phyloP scores from a whole-genome alignment of 2,113 vertebrate genomes.

The Patagioenas fasciata region DNA sequence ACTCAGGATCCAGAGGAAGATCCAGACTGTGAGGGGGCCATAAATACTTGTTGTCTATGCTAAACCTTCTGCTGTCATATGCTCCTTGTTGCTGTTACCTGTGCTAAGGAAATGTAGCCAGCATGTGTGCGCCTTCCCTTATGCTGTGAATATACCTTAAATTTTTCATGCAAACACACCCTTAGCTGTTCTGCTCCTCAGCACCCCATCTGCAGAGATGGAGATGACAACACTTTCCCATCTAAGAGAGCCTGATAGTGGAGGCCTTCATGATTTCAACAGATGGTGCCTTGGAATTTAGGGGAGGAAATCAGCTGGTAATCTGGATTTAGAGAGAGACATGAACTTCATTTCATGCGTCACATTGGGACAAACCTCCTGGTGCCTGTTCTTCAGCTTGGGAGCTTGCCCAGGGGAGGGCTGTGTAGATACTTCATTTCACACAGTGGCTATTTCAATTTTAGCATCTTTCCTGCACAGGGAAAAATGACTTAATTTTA shows the following conservation, averaged over 20 bases:
- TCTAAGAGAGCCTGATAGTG: neutral
- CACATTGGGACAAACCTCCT: conserved; percentile 21
- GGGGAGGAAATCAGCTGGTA: conserved; percentile 47
- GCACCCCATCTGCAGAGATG: conserved; percentile 16
- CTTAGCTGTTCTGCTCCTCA: conserved; percentile 4
- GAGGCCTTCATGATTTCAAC: conserved; percentile 29
- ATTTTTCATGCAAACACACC: conserved; percentile 4
- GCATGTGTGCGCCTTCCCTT: neutral
- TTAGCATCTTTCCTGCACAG: neutral
- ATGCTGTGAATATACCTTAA: neutral
- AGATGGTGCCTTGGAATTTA: conserved; percentile 59
- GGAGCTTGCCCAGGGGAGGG: neutral
- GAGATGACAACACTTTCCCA: conserved; percentile 18
- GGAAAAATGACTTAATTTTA: conserved; percentile 14
- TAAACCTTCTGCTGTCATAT: fast-evolving
- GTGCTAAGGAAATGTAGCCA: neutral
- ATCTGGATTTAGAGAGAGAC: conserved; percentile 50
- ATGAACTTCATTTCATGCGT: conserved; percentile 28
- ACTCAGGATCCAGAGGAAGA: neutral
- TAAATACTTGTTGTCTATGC: neutral
- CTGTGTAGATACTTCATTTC: neutral
- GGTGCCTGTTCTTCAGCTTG: neutral
- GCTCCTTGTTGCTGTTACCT: neutral
- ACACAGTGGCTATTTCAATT: neutral
- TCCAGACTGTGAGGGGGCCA: neutral